Evolutionary conservation across 2,888 invertebrate species (phyloP).

Genomic region (Listrodromus nycthemerus): DNA sequence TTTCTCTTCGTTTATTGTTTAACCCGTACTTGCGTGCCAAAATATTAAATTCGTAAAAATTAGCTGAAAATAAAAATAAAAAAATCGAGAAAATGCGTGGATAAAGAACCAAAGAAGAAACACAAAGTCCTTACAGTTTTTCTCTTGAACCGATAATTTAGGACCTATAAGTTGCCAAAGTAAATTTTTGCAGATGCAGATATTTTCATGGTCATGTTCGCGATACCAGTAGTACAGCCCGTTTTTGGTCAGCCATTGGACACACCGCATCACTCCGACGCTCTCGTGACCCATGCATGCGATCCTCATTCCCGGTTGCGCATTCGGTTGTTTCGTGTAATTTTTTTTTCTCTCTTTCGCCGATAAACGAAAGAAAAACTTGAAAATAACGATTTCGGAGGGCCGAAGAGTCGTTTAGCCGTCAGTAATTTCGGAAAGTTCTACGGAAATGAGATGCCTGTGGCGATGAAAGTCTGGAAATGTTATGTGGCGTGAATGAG

Average conservation of each 20-base stretch:
- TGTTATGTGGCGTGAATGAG: no score
- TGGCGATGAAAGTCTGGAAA: neutral
- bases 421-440: neutral
- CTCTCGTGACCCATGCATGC: neutral
- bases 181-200: no score
- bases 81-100: no score
- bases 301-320: neutral
- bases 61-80: no score
- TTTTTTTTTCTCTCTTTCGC: neutral
- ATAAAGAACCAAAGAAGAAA: no score
- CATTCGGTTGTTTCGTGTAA: neutral
- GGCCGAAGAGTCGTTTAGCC: neutral
- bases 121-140: no score
- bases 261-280: neutral
- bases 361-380: neutral
- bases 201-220: no score
- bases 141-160: no score
- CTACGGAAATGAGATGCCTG: neutral
- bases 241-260: slow-evolving; percentile 14
- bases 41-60: no score
- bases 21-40: no score
- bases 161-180: no score
- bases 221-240: neutral
- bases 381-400: neutral
- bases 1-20: no score